Percentiles rank a stretch among this genome's conserved stretches.
Evolutionary conservation across 2,888 invertebrate species (phyloP).

Genomic region (Ceriagrion tenellum): DNA sequence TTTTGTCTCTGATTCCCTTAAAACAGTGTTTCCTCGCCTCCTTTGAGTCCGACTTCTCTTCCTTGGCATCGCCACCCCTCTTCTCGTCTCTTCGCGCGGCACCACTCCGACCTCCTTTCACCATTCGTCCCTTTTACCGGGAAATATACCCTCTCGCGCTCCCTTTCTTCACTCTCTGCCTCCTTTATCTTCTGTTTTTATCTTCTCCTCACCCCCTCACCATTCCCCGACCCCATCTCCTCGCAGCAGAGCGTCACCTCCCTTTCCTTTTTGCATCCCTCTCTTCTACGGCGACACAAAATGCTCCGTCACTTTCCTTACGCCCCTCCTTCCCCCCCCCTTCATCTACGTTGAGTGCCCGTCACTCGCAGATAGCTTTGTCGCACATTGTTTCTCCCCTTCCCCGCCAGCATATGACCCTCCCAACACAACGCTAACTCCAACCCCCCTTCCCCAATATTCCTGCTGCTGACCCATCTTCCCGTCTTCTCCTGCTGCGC

Average conservation of each 20-base stretch:
- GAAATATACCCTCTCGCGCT: too few relatives aligned
- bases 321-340: not conserved
- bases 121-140: too few relatives aligned
- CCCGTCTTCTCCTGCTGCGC: not conserved
- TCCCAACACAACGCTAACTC: not conserved
- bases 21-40: too few relatives aligned
- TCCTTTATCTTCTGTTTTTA: too few relatives aligned
- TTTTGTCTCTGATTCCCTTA: too few relatives aligned
- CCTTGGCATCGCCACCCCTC: not conserved
- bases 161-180: too few relatives aligned
- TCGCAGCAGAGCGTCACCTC: not conserved
- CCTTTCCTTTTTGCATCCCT: not conserved
- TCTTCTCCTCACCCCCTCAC: not conserved
- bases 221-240: not conserved
- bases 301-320: not conserved
- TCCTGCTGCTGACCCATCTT: not conserved
- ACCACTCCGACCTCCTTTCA: not conserved
- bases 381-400: not conserved
- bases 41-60: too few relatives aligned
- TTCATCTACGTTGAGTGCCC: not conserved
- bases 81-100: not conserved
- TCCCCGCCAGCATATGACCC: not conserved
- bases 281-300: too few relatives aligned
- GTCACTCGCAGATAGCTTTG: constrained; percentile 2
- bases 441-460: not conserved